Evolutionary conservation across 2,888 invertebrate species (phyloP).

Genomic region (Callosobruchus maculatus): DNA sequence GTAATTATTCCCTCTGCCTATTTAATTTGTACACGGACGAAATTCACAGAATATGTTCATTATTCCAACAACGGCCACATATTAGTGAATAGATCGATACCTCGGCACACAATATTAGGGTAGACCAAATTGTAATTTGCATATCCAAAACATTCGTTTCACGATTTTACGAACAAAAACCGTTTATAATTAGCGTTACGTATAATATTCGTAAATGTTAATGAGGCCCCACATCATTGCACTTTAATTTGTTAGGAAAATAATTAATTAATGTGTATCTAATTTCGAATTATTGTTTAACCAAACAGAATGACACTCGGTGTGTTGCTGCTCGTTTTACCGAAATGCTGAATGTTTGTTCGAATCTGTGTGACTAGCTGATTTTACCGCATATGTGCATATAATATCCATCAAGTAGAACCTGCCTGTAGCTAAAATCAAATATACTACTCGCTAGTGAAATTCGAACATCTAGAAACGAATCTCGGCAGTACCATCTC

Average conservation of each 20-base stretch:
- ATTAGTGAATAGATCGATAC: neutral
- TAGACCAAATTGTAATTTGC: neutral
- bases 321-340: neutral
- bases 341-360: neutral
- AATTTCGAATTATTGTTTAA: neutral
- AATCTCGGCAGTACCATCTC: too few species aligned
- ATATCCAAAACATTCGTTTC: neutral
- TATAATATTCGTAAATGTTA: neutral
- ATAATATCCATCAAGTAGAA: too few species aligned
- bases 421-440: too few species aligned
- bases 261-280: neutral
- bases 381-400: neutral
- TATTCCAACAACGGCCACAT: neutral
- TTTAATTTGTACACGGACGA: too few species aligned
- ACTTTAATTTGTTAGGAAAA: neutral
- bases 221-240: neutral
- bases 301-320: neutral
- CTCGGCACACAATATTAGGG: neutral
- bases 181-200: neutral
- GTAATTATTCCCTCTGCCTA: too few species aligned
- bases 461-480: too few species aligned
- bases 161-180: neutral
- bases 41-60: too few species aligned
- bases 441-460: too few species aligned
- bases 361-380: neutral